Percentiles rank a stretch among this genome's conserved stretches.
These are phyloP conservation scores for Dufourea novaeangliae DNA, from an alignment of 1,140 invertebrate species.

Conservation along the genomic window DNA sequence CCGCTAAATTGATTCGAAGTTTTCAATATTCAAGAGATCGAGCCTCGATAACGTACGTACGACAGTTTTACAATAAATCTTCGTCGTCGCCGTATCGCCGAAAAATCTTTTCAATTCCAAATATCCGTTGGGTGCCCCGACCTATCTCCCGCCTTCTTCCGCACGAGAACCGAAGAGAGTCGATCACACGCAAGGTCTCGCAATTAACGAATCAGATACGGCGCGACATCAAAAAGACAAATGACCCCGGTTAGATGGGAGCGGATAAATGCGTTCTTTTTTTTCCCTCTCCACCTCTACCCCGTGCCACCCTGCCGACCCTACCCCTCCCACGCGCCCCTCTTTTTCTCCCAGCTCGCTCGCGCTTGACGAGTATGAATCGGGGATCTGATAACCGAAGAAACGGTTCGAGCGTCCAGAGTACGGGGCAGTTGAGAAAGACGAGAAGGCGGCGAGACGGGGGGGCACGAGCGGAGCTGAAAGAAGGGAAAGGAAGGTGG, in stretches of 20 bases:
- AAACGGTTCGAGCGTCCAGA: constrained; percentile 63
- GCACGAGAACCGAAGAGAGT: constrained; percentile 49
- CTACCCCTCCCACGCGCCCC: constrained; percentile 39
- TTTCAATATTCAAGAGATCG: constrained; percentile 25
- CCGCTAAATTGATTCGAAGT: constrained; percentile 4
- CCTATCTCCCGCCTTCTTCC: constrained; percentile 15
- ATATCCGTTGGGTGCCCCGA: constrained; percentile 37
- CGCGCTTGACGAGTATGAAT: constrained; percentile 73
- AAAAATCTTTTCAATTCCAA: constrained; percentile 54
- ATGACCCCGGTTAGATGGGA: constrained; percentile 66
- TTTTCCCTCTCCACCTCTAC: constrained; percentile 47
- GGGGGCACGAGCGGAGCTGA: constrained; percentile 7
- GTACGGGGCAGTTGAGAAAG: constrained; percentile 47
- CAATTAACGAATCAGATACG: constrained; percentile 73
- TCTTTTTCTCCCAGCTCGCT: constrained; percentile 49
- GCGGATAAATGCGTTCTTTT: constrained; percentile 66
- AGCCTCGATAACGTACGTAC: constrained; percentile 12
- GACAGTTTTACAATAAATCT: constrained; percentile 49
- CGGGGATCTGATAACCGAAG: constrained; percentile 73
- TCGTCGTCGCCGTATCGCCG: constrained; percentile 34
- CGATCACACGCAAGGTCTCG: constrained; percentile 69
- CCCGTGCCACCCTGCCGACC: constrained; percentile 46
- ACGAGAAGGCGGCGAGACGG: constrained; percentile 23
- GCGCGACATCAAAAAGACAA: constrained; percentile 73
- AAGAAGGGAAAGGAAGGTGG: constrained; percentile 58